Evolutionary conservation across 1,140 invertebrate genomes (phyloP).

Genomic region (Bemisia tabaci): DNA sequence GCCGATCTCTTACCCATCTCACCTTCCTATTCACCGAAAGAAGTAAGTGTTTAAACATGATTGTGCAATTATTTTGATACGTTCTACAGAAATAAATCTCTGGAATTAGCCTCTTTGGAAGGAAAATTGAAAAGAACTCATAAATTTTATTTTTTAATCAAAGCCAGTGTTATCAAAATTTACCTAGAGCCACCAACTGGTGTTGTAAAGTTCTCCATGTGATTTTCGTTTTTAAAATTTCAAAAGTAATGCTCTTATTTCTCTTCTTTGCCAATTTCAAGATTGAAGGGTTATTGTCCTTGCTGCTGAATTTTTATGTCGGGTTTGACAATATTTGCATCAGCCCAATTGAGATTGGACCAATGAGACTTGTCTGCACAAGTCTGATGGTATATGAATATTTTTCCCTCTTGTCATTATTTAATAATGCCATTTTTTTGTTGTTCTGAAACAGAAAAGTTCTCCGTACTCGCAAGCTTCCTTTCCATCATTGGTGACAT

Average conservation of each 20-base stretch:
- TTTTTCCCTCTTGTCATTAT: too few relatives aligned
- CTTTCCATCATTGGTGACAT: conserved; percentile 75
- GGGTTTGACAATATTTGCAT: too few relatives aligned
- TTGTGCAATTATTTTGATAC: conserved; percentile 5
- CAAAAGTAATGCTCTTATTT: too few relatives aligned
- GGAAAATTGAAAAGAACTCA: not conserved
- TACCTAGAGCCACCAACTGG: not conserved
- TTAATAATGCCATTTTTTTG: too few relatives aligned
- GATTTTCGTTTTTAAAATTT: too few relatives aligned
- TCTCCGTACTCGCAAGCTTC: conserved; percentile 77
- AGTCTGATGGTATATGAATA: too few relatives aligned
- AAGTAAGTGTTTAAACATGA: conserved; percentile 37
- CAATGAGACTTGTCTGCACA: too few relatives aligned
- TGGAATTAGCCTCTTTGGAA: not conserved
- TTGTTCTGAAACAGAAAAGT: conserved; percentile 46
- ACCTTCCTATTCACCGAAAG: conserved; percentile 48
- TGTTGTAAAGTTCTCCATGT: not conserved
- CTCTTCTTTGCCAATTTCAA: too few relatives aligned
- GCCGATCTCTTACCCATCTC: conserved; percentile 55
- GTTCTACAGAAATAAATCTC: not conserved
- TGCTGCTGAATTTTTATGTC: too few relatives aligned
- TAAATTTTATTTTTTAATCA: conserved; percentile 3
- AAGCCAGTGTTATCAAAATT: not conserved
- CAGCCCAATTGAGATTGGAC: too few relatives aligned
- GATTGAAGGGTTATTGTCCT: too few relatives aligned